Evolutionary conservation across 1,140 invertebrate species (phyloP).

Genomic region (Pararge aegeria): DNA sequence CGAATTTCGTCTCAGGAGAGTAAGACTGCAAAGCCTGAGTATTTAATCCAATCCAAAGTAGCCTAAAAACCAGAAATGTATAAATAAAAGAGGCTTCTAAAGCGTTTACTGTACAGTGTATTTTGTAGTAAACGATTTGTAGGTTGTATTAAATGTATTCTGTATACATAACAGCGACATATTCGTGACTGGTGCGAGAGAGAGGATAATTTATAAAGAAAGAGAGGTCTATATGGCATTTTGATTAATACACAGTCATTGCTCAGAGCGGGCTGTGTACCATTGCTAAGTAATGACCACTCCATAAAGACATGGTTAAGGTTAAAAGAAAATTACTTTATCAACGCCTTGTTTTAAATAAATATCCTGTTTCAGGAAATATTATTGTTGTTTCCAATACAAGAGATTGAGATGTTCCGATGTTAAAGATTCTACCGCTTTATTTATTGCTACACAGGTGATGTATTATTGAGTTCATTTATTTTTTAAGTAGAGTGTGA

Average conservation of each 20-base stretch:
- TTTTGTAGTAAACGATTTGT: conserved; percentile 17
- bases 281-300: conserved; percentile 79
- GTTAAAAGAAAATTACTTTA: conserved; percentile 80
- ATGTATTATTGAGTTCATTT: conserved; percentile 69
- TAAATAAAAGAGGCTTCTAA: conserved; percentile 33
- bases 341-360: conserved; percentile 80
- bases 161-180: conserved; percentile 47
- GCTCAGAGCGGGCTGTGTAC: conserved; percentile 78
- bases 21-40: conserved; percentile 73
- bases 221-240: conserved; percentile 74
- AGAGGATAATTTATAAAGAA: conserved; percentile 52
- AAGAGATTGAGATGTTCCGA: conserved; percentile 77
- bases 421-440: conserved; percentile 69
- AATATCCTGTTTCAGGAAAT: conserved; percentile 79
- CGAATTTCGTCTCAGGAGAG: conserved; percentile 75
- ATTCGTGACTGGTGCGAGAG: conserved; percentile 68
- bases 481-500: conserved; percentile 39
- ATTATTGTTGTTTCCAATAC: conserved; percentile 77
- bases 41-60: conserved; percentile 36
- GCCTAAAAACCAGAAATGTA: conserved; percentile 24
- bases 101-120: conserved; percentile 12
- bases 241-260: conserved; percentile 80
- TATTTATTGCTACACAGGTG: conserved; percentile 75
- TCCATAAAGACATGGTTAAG: conserved; percentile 80
- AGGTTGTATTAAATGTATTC: conserved; percentile 37